Evolutionary conservation across 2,113 vertebrate genomes (phyloP).

Genomic region (Crotalus helleri): DNA sequence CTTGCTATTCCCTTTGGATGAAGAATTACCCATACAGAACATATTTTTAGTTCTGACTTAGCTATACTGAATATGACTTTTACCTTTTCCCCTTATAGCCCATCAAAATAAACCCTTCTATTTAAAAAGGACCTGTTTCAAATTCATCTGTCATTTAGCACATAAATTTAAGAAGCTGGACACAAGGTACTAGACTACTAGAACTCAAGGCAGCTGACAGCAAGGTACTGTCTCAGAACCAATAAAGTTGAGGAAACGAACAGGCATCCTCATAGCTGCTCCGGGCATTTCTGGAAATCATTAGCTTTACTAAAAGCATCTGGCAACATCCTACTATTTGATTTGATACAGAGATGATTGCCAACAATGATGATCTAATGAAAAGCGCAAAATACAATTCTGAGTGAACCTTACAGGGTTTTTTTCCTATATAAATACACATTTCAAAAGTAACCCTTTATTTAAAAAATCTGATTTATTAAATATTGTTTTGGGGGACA

Average conservation of each 20-base stretch:
- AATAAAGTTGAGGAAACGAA: neutral
- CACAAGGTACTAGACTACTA: neutral
- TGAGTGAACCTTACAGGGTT: neutral
- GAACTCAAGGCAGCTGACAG: neutral
- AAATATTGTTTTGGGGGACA: slow-evolving; percentile 89
- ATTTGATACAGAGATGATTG: neutral
- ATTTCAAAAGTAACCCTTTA: slow-evolving; percentile 14
- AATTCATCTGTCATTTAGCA: neutral
- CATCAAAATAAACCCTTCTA: neutral
- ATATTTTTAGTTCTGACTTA: neutral
- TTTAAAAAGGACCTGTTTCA: neutral
- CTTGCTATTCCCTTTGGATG: neutral
- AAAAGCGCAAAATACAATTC: neutral
- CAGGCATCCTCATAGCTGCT: neutral
- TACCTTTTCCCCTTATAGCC: neutral
- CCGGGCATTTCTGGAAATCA: neutral
- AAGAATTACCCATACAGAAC: neutral
- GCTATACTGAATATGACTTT: neutral
- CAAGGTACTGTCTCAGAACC: neutral
- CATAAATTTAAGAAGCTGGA: neutral
- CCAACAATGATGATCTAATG: neutral
- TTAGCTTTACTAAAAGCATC: neutral
- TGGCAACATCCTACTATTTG: neutral
- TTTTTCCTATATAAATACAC: neutral
- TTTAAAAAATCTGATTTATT: slow-evolving; percentile 85